Conservation (phyloP, 2,888 invertebrate genomes). For the Caenorhabditis sp. region DNA sequence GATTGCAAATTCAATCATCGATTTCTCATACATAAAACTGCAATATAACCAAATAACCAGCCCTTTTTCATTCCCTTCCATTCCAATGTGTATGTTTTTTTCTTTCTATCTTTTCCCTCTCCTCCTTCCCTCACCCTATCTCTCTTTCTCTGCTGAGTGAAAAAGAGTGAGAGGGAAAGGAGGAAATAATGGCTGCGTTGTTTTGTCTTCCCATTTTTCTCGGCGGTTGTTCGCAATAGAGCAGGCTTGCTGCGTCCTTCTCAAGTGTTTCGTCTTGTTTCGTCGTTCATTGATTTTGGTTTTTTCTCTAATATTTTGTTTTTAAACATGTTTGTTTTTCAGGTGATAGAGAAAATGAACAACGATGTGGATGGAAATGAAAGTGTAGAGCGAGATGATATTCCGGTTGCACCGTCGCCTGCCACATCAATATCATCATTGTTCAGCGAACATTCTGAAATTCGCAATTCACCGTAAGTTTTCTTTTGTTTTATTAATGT, state of each 20-base stretch:
- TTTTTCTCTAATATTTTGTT: conserved; percentile 1
- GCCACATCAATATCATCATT: conserved; percentile 46
- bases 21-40: neutral
- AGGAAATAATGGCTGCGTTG: neutral
- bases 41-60: neutral
- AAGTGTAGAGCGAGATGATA: conserved; percentile 13
- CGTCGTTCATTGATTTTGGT: conserved; percentile 20
- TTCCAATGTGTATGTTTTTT: neutral
- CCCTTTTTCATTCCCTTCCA: neutral
- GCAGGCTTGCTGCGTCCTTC: conserved; percentile 6
- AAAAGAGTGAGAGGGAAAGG: conserved; percentile 2
- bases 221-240: conserved; percentile 19
- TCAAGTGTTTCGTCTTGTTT: conserved; percentile 21
- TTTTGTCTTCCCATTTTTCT: neutral
- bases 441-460: conserved; percentile 43
- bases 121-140: neutral
- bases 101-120: neutral
- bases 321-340: neutral
- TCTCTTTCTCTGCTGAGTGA: neutral
- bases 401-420: conserved; percentile 35
- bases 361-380: neutral
- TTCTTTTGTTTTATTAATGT: neutral
- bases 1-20: neutral
- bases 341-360: neutral
- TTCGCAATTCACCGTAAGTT: conserved; percentile 48